A percentile compares a stretch with the other conserved stretches of the same genome.
Conservation (phyloP, 1,140 invertebrate genomes). For the Micrasema minimum region DNA sequence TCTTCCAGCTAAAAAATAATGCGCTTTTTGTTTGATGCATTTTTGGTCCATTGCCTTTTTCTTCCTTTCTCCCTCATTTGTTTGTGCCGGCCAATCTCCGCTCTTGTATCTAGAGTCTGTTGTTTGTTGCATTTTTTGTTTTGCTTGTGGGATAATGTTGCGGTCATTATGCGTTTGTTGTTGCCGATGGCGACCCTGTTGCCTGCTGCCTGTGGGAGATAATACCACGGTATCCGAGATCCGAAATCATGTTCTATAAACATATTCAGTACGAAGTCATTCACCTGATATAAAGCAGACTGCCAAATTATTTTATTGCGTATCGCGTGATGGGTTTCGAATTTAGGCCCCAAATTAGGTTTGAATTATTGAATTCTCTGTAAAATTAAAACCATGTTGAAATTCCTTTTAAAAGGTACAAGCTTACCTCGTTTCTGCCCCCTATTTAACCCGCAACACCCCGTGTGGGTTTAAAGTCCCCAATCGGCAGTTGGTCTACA, state of each 20-base stretch:
- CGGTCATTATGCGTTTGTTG: constrained; percentile 34
- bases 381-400: too few relatives aligned
- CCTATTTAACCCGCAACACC: constrained; percentile 1
- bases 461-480: not conserved
- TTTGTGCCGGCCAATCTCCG: constrained; percentile 11
- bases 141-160: constrained; percentile 27
- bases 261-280: constrained; percentile 20
- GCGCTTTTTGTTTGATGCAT: constrained; percentile 34
- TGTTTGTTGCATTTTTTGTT: constrained; percentile 32
- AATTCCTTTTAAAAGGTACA: too few relatives aligned
- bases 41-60: constrained; percentile 32
- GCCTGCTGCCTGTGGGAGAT: constrained; percentile 14
- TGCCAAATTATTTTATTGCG: constrained; percentile 1
- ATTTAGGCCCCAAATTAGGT: not conserved
- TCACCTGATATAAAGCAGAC: constrained; percentile 31
- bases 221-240: constrained; percentile 12
- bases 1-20: constrained; percentile 32
- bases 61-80: constrained; percentile 25
- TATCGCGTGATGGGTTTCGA: constrained; percentile 16
- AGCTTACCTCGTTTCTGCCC: too few relatives aligned
- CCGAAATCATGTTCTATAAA: constrained; percentile 33
- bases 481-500: constrained; percentile 9
- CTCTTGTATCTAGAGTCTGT: constrained; percentile 32
- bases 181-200: constrained; percentile 24
- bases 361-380: not conserved